These are phyloP conservation scores for Nasonia giraulti DNA, from an alignment of 1,140 invertebrate species.

Conservation along the genomic window DNA sequence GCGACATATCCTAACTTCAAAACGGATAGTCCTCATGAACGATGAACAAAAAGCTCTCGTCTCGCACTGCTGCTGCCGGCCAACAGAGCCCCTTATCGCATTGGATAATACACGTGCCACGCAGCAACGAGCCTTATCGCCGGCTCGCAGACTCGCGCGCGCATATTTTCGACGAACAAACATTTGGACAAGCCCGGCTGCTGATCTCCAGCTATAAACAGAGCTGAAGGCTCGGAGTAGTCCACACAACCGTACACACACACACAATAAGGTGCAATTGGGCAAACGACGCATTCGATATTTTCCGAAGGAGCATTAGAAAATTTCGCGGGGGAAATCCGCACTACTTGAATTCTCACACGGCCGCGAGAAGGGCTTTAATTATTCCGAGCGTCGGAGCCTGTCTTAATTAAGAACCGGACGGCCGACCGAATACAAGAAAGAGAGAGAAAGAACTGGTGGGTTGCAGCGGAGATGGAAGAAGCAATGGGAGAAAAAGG, in stretches of 20 bases:
- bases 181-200: slow-evolving; percentile 35
- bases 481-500: background rate
- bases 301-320: background rate
- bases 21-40: too few relatives aligned
- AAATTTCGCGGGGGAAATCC: slow-evolving; percentile 23
- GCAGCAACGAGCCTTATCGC: slow-evolving; percentile 42
- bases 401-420: slow-evolving; percentile 41
- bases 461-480: background rate
- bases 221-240: background rate
- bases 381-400: slow-evolving; percentile 28
- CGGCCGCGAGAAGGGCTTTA: slow-evolving; percentile 24
- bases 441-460: background rate
- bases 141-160: slow-evolving; percentile 30
- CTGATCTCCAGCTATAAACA: background rate
- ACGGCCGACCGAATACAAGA: slow-evolving; percentile 20
- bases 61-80: background rate
- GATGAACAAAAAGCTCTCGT: background rate
- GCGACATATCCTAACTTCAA: too few relatives aligned
- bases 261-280: background rate
- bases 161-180: slow-evolving; percentile 47
- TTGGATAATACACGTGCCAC: background rate
- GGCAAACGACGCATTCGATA: background rate
- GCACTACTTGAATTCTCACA: slow-evolving; percentile 41
- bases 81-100: slow-evolving; percentile 8
- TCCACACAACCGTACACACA: too few relatives aligned